Percentiles rank a stretch among this genome's conserved stretches.
These are phyloP conservation scores for Miichthys miiuy DNA, from an alignment of 2,797 vertebrate genomes.

Conservation along the genomic window DNA sequence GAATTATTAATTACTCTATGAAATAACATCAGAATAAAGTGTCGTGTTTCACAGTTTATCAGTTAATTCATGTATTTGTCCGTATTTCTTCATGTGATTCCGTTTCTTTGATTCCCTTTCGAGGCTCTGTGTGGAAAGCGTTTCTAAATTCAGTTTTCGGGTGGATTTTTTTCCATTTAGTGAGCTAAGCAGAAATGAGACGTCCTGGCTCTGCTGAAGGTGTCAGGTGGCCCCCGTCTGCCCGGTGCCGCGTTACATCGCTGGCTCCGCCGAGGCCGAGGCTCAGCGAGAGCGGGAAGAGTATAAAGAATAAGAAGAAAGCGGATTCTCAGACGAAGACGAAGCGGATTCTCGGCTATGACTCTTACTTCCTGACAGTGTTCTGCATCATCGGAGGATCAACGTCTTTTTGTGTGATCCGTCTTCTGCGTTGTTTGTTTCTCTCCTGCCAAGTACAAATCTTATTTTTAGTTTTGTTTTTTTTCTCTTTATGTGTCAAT, in stretches of 20 bases:
- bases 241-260: slow-evolving; percentile 39
- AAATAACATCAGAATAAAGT: background rate
- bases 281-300: slow-evolving; percentile 15
- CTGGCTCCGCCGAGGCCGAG: slow-evolving; percentile 20
- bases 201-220: slow-evolving; percentile 26
- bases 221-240: slow-evolving; percentile 43
- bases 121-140: background rate
- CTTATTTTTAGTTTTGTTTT: slow-evolving; percentile 64
- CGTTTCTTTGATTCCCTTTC: background rate
- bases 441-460: slow-evolving; percentile 32
- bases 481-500: slow-evolving; percentile 59
- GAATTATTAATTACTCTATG: background rate
- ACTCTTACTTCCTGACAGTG: background rate
- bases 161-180: slow-evolving; percentile 17
- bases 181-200: slow-evolving; percentile 37
- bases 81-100: background rate
- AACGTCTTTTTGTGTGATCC: background rate
- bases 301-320: background rate
- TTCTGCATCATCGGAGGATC: background rate
- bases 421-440: slow-evolving; percentile 33
- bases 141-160: background rate
- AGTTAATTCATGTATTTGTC: background rate
- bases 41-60: background rate
- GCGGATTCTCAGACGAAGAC: background rate
- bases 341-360: slow-evolving; percentile 2